Base-by-base conservation (phyloP, 2,113 vertebrate genomes). In the Climacteris rufus region DNA sequence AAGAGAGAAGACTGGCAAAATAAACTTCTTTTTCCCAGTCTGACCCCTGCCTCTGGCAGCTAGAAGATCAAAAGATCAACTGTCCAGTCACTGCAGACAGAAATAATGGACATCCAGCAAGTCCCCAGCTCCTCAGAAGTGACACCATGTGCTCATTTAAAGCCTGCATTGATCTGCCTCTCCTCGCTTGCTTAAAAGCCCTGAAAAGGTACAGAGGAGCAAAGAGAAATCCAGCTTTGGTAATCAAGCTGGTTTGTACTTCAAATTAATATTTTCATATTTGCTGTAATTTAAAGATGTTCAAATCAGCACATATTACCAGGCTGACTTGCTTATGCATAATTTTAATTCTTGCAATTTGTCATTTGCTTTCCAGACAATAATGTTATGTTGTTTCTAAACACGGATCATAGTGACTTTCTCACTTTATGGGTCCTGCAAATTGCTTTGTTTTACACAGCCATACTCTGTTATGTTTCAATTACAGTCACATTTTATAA, bases 391-490 rank as follows among this genome's bases (percentile, higher is more conserved):
- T 93, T 95, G 77, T 95, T 93, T 94, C 90, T 93, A 94, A 96
- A 90, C 88, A 91, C 0, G 0, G 57, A 89, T 87, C 77, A 53
- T 3, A 42, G 92, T 23, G 64, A 77, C 82, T 96, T 88, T 93
- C 92, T 93, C 93, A 94, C 80, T 86, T 96, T 77, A 87, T 22
- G 47, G 7, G 9, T 96, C 88, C 86, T 81, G 72, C 86, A 96
- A 94, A 93, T 94, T 89, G 93, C 83, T 94, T 94, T 96, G 94
- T 94, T 96, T 93, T 90, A 92, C 83, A 82, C 61, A 86, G 65
- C 39, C 56, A 13, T 75, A 65, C 74, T 81, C 85, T 81, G 84
- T 88, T 76, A 56, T 64, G 76, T 79, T 95, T 92, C 90, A 96
- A 95, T 96, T 95, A 95, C 57, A 94, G 91, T 84, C 77, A 81